Evolutionary conservation across 2,888 invertebrate genomes (phyloP).

Genomic region (Parnassius glacialis): DNA sequence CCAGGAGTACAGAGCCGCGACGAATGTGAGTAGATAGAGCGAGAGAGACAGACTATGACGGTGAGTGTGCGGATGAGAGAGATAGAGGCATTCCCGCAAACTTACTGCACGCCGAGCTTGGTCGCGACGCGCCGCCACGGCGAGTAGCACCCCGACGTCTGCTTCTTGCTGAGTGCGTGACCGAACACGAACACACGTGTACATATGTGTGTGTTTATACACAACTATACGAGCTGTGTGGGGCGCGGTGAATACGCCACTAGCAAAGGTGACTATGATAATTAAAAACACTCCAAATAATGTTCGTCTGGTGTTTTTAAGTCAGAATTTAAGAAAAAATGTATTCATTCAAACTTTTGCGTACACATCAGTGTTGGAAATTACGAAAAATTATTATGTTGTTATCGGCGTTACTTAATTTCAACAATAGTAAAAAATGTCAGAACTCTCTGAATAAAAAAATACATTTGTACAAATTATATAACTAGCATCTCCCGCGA

Average conservation of each 20-base stretch:
- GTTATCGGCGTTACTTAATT: too few species aligned
- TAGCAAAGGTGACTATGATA: slow-evolving; percentile 14
- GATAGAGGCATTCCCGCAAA: slow-evolving; percentile 49
- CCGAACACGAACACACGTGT: slow-evolving; percentile 63
- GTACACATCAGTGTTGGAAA: background rate
- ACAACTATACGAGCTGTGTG: slow-evolving; percentile 26
- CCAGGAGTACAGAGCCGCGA: slow-evolving; percentile 31
- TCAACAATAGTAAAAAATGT: too few species aligned
- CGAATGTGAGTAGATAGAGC: slow-evolving; percentile 33
- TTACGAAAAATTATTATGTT: too few species aligned
- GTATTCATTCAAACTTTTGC: background rate
- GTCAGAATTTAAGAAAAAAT: too few species aligned
- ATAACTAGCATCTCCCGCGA: too few species aligned
- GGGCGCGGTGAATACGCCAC: slow-evolving; percentile 12
- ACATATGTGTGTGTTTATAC: slow-evolving; percentile 65
- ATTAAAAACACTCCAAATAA: background rate
- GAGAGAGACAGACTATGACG: slow-evolving; percentile 55
- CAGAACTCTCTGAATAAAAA: too few species aligned
- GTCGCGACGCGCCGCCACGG: slow-evolving; percentile 97
- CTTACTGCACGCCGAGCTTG: slow-evolving; percentile 97
- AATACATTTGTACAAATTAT: too few species aligned
- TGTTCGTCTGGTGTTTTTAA: background rate
- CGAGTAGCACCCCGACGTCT: slow-evolving; percentile 88
- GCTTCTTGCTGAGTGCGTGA: slow-evolving; percentile 82
- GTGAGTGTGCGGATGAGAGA: slow-evolving; percentile 57